phyloP scores from a whole-genome alignment of 2,888 invertebrate species.

The Amiota mariae region DNA sequence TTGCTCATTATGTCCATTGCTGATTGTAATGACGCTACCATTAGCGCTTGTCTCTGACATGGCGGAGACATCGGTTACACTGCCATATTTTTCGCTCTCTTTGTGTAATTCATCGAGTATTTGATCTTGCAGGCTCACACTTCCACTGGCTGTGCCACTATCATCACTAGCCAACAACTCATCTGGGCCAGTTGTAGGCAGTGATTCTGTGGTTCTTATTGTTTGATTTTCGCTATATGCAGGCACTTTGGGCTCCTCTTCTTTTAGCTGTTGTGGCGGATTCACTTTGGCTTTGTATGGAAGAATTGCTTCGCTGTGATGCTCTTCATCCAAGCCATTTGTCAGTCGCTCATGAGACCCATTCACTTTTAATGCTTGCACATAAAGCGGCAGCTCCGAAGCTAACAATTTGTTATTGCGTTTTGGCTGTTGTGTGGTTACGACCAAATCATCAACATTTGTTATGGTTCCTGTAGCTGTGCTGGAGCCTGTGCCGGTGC shows the following conservation, averaged over 20 bases:
- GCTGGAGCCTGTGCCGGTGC: constrained; percentile 30
- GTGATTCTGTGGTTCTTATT: constrained; percentile 38
- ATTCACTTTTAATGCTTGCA: constrained; percentile 45
- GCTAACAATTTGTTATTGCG: constrained; percentile 36
- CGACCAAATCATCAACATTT: constrained; percentile 38
- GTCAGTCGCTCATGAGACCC: constrained; percentile 48
- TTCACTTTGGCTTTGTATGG: constrained; percentile 30
- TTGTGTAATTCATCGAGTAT: constrained; percentile 64
- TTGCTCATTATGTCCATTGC: constrained; percentile 46
- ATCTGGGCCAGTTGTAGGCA: constrained; percentile 35
- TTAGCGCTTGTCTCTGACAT: constrained; percentile 26
- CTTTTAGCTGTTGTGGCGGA: not conserved
- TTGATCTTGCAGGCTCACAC: constrained; percentile 60
- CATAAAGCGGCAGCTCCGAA: constrained; percentile 44
- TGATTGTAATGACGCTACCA: constrained; percentile 40
- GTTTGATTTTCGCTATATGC: constrained; percentile 2
- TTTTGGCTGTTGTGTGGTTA: constrained; percentile 37
- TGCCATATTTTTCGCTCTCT: constrained; percentile 50
- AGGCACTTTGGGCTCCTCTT: not conserved
- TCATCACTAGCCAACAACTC: constrained; percentile 6
- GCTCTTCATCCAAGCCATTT: constrained; percentile 51
- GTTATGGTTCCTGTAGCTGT: too few relatives aligned
- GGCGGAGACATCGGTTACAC: not conserved
- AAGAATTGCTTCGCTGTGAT: constrained; percentile 19
- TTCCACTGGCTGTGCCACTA: not conserved